Evolutionary conservation across 2,113 vertebrate genomes (phyloP).

Genomic region (Nothocercus julius): DNA sequence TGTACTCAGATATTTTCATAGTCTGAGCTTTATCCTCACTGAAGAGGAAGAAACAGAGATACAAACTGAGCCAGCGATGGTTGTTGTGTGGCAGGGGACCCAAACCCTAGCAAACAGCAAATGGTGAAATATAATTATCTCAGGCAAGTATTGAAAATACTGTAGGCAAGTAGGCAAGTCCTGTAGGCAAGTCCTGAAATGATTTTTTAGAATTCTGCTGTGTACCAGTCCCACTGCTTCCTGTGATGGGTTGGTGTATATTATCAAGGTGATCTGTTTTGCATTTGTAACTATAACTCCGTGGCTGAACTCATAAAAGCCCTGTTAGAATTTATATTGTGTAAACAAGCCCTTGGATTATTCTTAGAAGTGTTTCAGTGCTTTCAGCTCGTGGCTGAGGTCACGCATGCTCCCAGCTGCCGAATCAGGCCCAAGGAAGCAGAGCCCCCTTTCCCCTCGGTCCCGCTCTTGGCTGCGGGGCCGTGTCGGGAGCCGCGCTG

Average conservation of each 20-base stretch:
- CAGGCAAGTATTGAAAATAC: background rate
- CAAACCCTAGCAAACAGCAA: background rate
- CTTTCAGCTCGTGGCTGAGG: background rate
- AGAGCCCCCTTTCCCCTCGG: background rate
- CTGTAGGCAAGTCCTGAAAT: accelerated
- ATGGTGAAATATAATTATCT: background rate
- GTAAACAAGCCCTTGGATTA: background rate
- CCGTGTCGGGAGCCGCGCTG: too few relatives aligned
- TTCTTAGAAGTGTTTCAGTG: background rate
- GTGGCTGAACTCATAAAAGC: background rate
- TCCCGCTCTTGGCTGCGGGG: background rate
- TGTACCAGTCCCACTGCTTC: background rate
- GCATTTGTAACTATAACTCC: background rate
- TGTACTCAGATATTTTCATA: background rate
- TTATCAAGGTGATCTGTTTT: background rate
- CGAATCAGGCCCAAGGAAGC: background rate
- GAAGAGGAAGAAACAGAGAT: background rate
- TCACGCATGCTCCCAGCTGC: background rate
- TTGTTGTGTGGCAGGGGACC: background rate
- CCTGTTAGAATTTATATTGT: background rate
- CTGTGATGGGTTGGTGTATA: background rate
- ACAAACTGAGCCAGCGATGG: background rate
- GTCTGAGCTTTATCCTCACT: background rate
- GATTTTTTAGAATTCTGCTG: background rate
- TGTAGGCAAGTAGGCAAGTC: accelerated